Percentiles rank a stretch among this genome's conserved stretches.
These are phyloP conservation scores for Indri indri DNA, from an alignment of 2,113 vertebrate species.

Conservation along the genomic window DNA sequence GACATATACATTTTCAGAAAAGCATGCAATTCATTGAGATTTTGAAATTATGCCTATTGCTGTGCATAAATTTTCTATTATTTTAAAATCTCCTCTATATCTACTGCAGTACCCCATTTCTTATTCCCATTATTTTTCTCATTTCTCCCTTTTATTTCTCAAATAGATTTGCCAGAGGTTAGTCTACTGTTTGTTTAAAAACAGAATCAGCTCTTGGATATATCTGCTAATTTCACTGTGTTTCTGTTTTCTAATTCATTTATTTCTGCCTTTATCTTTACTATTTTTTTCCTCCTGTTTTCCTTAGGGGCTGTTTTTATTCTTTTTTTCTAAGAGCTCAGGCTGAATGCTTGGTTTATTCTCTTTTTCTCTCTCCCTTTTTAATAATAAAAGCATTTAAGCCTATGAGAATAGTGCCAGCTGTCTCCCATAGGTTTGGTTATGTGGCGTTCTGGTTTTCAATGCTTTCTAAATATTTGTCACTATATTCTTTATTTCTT, in stretches of 20 bases:
- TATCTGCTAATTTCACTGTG: slow-evolving; percentile 39
- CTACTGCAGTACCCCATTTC: background rate
- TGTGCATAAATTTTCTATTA: background rate
- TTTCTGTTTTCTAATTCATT: slow-evolving; percentile 61
- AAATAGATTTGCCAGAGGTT: slow-evolving; percentile 37
- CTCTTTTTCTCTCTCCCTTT: slow-evolving; percentile 22
- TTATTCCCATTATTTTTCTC: background rate
- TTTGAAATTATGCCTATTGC: slow-evolving; percentile 33
- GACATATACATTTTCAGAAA: slow-evolving; percentile 39
- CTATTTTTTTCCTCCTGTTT: background rate
- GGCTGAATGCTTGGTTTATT: slow-evolving; percentile 44
- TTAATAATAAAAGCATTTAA: slow-evolving; percentile 60
- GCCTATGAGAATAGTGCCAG: slow-evolving; percentile 4
- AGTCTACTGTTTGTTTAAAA: slow-evolving; percentile 52
- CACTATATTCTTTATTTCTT: slow-evolving; percentile 21
- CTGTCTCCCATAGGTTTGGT: slow-evolving; percentile 37
- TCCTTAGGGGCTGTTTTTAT: slow-evolving; percentile 45
- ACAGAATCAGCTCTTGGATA: slow-evolving; percentile 41
- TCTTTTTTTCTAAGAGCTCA: background rate
- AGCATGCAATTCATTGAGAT: slow-evolving; percentile 1
- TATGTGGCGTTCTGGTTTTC: background rate
- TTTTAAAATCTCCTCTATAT: background rate
- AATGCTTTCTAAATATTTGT: slow-evolving; percentile 45
- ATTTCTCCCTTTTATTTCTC: slow-evolving; percentile 27
- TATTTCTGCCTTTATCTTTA: slow-evolving; percentile 59